Evolutionary conservation across 2,797 vertebrate species (phyloP), one percentile per base, ranked within the genome.

Genomic region (Ammospiza maritima): DNA sequence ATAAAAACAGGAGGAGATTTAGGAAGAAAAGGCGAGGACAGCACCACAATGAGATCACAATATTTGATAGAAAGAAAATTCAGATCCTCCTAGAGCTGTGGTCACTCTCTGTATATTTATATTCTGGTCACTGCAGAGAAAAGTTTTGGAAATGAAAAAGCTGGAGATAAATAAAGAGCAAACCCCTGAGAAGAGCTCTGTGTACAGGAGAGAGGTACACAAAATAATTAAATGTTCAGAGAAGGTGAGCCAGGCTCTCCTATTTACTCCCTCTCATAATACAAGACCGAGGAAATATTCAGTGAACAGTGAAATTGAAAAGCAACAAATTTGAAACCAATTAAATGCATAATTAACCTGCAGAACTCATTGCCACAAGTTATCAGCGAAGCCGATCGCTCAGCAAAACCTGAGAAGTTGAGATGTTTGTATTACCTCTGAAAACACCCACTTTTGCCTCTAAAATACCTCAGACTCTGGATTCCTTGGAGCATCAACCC

Each of bases 261-360:
- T 88, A 90, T 90, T 91, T 91, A 93, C 91, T 92, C 70, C 70
- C 85, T 77, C 88, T 90, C 90, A 81, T 77, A 94, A 93, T 42
- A 92, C 64, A 78, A 88, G 88, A 94, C 50, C 20, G 15, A 94
- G 77, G 76, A 91, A 88, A 90, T 74, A 94, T 34, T 96, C 96
- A 97, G 44, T 93, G 97, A 97, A 97, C 95, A 96, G 96, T 96
- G 96, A 97, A 97, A 97, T 96, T 97, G 96, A 96, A 97, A 96
- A 96, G 94, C 92, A 94, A 95, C 95, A 97, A 95, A 96, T 96
- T 90, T 90, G 93, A 93, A 96, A 96, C 95, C 87, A 94, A 96
- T 97, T 96, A 97, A 97, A 97, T 92, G 95, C 94, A 91, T 94
- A 93, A 96, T 96, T 96, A 97, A 96, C 93, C 96, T 75, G 88